Evolutionary conservation across 2,113 vertebrate genomes (phyloP), one percentile per base, ranked within the genome.

Genomic region (Seriola quinqueradiata): DNA sequence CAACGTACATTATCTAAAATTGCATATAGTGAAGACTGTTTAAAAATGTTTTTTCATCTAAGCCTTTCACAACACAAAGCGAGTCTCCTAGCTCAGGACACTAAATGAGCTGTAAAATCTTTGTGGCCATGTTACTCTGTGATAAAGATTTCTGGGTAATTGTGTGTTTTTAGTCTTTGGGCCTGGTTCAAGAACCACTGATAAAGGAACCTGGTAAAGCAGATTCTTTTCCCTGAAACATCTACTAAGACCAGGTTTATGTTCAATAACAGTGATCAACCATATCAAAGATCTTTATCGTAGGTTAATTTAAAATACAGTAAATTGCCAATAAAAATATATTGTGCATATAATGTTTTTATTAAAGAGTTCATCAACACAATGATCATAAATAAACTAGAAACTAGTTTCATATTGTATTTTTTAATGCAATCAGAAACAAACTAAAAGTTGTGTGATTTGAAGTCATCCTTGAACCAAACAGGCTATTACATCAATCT

Each of bases 361-460:
- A 79, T 81, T 70, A 40, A 38, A 11, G 17, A 75, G 36, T 66
- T 50, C 65, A 44, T n/a, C 42, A 80, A 14, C 23, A 65, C 57
- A 66, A 68, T 8, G 6, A 23, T 12, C 21, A 52, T 38, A 68
- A 40, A 64, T 44, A 34, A 55, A 55, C 50, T 16, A 23, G 21
- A 54, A 75, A 69, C 28, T 23, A 54, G 2, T 78, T 77, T 72
- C 23, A 42, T 38, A 17, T 40, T 74, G 72, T 79, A 14, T 65
- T 90, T 90, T 86, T 90, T 86, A 57, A 87, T 89, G 70, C 59
- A 92, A 87, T 82, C 75, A 82, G 32, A 83, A 79, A 89, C 46
- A 87, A 79, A 87, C 8, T 76, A 11, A 71, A 70, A 44, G 12
- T 21, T 69, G 60, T 48, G 55, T 68, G 25, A 52, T 61, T 81